phyloP scores from a whole-genome alignment of 1,140 invertebrate species.

The Ephestia elutella region DNA sequence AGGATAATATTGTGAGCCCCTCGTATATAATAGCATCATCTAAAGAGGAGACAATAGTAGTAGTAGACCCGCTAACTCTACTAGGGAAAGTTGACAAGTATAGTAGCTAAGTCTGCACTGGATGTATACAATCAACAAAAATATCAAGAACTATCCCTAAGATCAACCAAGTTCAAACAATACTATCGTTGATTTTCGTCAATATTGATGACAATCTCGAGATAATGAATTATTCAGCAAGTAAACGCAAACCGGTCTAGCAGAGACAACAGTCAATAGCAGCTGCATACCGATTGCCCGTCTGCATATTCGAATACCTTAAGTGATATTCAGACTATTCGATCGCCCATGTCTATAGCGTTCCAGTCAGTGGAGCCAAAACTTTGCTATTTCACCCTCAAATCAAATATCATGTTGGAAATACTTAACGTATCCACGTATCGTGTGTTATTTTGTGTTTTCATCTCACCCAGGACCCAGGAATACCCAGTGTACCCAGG shows the following conservation, averaged over 20 bases:
- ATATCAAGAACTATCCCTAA: neutral
- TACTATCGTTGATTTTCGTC: neutral
- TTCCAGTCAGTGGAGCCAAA: constrained; percentile 5
- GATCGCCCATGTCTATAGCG: constrained; percentile 23
- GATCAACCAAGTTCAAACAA: neutral
- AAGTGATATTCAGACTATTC: constrained; percentile 59
- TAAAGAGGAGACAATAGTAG: too few species aligned
- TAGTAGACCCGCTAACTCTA: too few species aligned
- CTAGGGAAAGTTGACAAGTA: too few species aligned
- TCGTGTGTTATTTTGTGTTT: too few species aligned
- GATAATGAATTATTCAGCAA: constrained; percentile 40
- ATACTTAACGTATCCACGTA: too few species aligned
- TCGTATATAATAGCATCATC: too few species aligned
- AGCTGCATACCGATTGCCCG: constrained; percentile 44
- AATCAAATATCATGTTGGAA: neutral
- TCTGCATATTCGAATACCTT: constrained; percentile 61
- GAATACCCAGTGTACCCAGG: too few species aligned
- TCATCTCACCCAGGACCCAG: too few species aligned
- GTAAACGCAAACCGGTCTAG: constrained; percentile 31
- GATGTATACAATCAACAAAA: too few species aligned
- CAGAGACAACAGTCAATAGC: constrained; percentile 42
- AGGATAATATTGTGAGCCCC: too few species aligned
- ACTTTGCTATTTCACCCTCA: neutral
- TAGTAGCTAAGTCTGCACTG: too few species aligned
- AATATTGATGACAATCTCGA: constrained; percentile 12